Evolutionary conservation across 1,140 invertebrate genomes (phyloP).

Genomic region (Drosophila ohnishii): DNA sequence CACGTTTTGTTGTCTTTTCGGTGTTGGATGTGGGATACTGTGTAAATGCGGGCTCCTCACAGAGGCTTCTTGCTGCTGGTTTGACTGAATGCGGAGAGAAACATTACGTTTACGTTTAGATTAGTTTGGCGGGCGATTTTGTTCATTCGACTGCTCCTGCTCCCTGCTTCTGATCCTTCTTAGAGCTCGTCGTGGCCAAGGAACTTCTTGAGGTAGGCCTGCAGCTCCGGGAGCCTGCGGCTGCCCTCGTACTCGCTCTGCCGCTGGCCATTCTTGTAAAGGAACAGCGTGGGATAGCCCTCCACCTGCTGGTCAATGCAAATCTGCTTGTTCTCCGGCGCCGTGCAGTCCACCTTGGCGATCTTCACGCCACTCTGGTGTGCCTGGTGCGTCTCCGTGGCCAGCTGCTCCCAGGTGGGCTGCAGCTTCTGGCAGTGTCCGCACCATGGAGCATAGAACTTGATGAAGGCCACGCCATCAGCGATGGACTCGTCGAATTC

Average conservation of each 20-base stretch:
- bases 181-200: constrained; percentile 73
- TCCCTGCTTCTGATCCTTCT: constrained; percentile 8
- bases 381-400: constrained; percentile 85
- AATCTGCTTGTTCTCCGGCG: constrained; percentile 85
- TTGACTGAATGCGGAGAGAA: constrained; percentile 5
- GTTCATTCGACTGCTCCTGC: constrained; percentile 37
- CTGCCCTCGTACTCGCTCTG: constrained; percentile 89
- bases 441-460: constrained; percentile 94
- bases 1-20: not conserved
- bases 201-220: constrained; percentile 73
- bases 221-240: constrained; percentile 86
- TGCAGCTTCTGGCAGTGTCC: constrained; percentile 89
- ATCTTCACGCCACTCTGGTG: constrained; percentile 84
- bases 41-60: constrained; percentile 44
- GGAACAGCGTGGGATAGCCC: constrained; percentile 90
- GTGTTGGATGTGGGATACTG: not conserved
- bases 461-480: constrained; percentile 89
- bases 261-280: constrained; percentile 87
- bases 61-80: constrained; percentile 24
- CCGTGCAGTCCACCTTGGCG: constrained; percentile 90
- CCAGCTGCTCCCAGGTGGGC: constrained; percentile 89
- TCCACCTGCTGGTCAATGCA: constrained; percentile 90
- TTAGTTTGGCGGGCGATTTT: constrained; percentile 53
- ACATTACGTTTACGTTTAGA: constrained; percentile 28
- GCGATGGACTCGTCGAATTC: constrained; percentile 87